phyloP scores from a whole-genome alignment of 1,140 invertebrate genomes.

The Penaeus vannamei region DNA sequence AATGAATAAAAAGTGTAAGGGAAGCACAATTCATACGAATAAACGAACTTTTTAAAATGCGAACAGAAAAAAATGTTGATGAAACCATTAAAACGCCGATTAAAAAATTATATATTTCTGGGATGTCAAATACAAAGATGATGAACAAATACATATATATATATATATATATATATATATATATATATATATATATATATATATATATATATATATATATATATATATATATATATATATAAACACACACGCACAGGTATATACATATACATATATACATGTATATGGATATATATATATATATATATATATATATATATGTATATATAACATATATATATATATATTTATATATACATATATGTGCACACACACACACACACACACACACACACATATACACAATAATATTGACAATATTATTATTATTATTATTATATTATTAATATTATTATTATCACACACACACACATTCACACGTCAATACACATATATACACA shows the following conservation, averaged over 20 bases:
- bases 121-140: neutral
- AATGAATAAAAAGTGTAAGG: no score
- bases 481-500: constrained; percentile 3
- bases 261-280: constrained; percentile 16
- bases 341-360: constrained; percentile 10
- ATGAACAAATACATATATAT: neutral
- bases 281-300: constrained; percentile 9
- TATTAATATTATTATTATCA: neutral
- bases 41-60: no score
- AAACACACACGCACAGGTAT: neutral
- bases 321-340: no score
- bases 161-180: neutral
- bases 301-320: constrained; percentile 16
- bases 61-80: no score
- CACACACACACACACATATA: constrained; percentile 7
- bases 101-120: no score
- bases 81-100: no score
- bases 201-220: neutral
- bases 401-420: neutral
- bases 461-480: no score
- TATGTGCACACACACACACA: constrained; percentile 16
- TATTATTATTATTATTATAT: neutral
- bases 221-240: neutral
- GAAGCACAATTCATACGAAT: no score
- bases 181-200: neutral